phyloP scores from a whole-genome alignment of 2,113 vertebrate species.

The Stegostoma tigrinum region DNA sequence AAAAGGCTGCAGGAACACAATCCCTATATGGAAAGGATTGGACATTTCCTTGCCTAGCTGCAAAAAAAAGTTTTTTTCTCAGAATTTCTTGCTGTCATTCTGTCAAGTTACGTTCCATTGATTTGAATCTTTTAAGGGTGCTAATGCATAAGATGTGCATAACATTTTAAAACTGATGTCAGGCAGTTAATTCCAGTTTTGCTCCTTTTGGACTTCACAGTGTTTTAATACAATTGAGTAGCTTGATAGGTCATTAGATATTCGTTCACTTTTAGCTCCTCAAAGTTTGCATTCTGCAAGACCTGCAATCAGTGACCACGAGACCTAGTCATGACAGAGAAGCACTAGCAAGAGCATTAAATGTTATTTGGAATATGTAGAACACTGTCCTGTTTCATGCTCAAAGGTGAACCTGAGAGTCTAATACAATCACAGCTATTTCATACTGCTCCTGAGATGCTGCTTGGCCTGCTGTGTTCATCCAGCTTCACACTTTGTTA shows the following conservation, averaged over 20 bases:
- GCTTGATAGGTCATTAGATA: no score
- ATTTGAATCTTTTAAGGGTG: background rate
- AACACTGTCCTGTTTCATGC: no score
- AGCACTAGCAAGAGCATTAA: background rate
- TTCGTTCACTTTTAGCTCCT: no score
- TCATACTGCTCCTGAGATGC: no score
- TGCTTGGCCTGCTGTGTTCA: no score
- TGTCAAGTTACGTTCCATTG: background rate
- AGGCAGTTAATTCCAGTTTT: no score
- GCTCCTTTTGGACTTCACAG: no score
- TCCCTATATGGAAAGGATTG: background rate
- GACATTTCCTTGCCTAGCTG: background rate
- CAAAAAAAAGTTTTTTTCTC: background rate
- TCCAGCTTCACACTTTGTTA: no score
- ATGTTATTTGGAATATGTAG: background rate
- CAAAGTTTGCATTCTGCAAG: background rate
- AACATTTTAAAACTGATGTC: no score
- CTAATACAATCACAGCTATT: background rate
- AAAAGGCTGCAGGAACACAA: background rate
- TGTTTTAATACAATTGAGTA: no score
- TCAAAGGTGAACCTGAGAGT: background rate
- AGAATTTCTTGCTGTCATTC: background rate
- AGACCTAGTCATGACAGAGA: background rate
- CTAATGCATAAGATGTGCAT: no score
- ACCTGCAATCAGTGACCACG: background rate